Conservation (phyloP, 2,888 invertebrate species). For the Aphrophora alni region DNA sequence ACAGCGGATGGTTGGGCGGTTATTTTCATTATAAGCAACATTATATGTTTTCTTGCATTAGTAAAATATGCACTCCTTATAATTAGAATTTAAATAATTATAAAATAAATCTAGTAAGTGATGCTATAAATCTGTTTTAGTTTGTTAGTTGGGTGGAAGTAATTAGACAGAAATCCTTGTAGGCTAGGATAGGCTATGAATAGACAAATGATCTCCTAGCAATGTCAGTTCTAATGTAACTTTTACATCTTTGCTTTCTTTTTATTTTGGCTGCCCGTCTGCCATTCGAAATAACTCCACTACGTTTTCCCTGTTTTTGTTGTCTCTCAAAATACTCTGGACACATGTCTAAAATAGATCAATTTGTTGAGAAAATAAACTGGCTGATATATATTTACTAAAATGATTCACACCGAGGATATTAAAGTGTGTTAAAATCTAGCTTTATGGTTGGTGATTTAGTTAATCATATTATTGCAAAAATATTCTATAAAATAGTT, state of each 20-base stretch:
- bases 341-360: slow-evolving; percentile 2
- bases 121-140: background rate
- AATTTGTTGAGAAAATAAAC: slow-evolving; percentile 6
- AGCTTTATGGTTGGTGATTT: background rate
- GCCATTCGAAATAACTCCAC: background rate
- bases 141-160: background rate
- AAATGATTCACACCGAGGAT: background rate
- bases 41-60: too few species aligned
- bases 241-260: background rate
- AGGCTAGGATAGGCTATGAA: background rate
- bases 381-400: background rate
- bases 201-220: background rate
- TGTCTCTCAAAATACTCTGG: background rate
- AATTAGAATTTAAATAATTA: too few species aligned
- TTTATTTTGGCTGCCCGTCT: background rate
- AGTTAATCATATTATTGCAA: background rate
- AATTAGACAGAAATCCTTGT: background rate
- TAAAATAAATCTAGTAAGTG: too few species aligned
- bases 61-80: too few species aligned
- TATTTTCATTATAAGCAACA: too few species aligned
- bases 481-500: background rate
- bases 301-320: slow-evolving; percentile 1
- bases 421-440: background rate
- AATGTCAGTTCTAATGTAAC: background rate
- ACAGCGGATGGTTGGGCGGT: too few species aligned